Evolutionary conservation across 2,888 invertebrate genomes (phyloP).

Genomic region (Galerucella calmariensis): DNA sequence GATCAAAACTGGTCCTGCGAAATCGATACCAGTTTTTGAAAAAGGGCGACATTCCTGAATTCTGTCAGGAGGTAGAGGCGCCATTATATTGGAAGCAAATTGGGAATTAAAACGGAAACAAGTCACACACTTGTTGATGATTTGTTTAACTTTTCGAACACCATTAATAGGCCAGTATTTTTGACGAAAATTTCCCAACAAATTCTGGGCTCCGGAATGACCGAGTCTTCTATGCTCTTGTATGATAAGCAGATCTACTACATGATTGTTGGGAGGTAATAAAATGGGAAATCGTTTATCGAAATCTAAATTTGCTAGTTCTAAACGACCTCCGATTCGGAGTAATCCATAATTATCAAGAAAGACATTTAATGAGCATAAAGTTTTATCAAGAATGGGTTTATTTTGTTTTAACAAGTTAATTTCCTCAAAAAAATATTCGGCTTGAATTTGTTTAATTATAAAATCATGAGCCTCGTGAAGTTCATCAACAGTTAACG

Average conservation of each 20-base stretch:
- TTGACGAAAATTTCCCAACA: slow-evolving; percentile 39
- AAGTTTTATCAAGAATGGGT: background rate
- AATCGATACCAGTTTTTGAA: slow-evolving; percentile 16
- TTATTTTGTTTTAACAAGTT: background rate
- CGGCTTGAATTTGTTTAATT: background rate
- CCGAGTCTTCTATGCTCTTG: slow-evolving; percentile 22
- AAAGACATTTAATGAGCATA: slow-evolving; percentile 37
- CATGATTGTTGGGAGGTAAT: slow-evolving; percentile 37
- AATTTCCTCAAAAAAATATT: background rate
- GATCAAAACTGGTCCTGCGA: slow-evolving; percentile 27
- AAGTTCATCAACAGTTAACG: background rate
- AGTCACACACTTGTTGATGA: no score
- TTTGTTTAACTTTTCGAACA: slow-evolving; percentile 6
- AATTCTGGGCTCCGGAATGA: slow-evolving; percentile 43
- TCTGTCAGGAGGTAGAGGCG: no score
- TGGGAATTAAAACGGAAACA: no score
- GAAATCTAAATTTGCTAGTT: slow-evolving; percentile 28
- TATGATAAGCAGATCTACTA: slow-evolving; percentile 40
- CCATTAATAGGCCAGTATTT: slow-evolving; percentile 43
- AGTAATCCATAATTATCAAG: slow-evolving; percentile 41
- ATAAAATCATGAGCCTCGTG: background rate
- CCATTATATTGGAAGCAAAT: slow-evolving; percentile 9
- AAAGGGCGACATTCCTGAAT: background rate
- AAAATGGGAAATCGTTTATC: slow-evolving; percentile 42
- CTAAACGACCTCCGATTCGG: slow-evolving; percentile 42